phyloP scores from a whole-genome alignment of 2,888 invertebrate species.

The Drosophila leonis region DNA sequence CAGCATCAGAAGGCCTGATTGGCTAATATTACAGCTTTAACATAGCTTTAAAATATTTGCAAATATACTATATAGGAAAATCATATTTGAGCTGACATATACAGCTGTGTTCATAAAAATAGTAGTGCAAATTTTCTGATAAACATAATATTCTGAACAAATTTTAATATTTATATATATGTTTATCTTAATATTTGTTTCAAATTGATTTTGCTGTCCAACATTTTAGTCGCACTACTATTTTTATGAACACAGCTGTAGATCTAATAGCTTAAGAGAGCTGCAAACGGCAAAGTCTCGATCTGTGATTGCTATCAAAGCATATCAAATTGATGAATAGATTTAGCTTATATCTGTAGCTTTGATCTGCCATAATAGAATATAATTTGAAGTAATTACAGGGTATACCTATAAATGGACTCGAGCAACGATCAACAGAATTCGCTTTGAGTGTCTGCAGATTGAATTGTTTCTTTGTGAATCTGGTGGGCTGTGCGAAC shows the following conservation, averaged over 20 bases:
- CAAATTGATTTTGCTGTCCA: too few relatives aligned
- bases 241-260: too few relatives aligned
- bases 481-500: slow-evolving; percentile 28
- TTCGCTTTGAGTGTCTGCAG: slow-evolving; percentile 4
- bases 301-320: background rate
- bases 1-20: too few relatives aligned
- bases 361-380: background rate
- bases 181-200: too few relatives aligned
- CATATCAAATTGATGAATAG: background rate
- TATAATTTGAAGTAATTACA: background rate
- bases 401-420: background rate
- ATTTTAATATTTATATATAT: too few relatives aligned
- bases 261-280: background rate
- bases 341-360: too few relatives aligned
- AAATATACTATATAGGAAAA: background rate
- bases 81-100: too few relatives aligned
- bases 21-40: too few relatives aligned
- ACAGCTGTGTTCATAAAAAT: too few relatives aligned
- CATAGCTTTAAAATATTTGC: background rate
- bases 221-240: too few relatives aligned
- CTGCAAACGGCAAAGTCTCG: background rate
- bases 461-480: slow-evolving; percentile 9
- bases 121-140: too few relatives aligned
- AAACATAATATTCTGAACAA: too few relatives aligned
- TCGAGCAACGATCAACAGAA: background rate